Percentiles rank a stretch among this genome's conserved stretches.
Evolutionary conservation across 2,113 vertebrate species (phyloP).

Genomic region (Melospiza melodia): DNA sequence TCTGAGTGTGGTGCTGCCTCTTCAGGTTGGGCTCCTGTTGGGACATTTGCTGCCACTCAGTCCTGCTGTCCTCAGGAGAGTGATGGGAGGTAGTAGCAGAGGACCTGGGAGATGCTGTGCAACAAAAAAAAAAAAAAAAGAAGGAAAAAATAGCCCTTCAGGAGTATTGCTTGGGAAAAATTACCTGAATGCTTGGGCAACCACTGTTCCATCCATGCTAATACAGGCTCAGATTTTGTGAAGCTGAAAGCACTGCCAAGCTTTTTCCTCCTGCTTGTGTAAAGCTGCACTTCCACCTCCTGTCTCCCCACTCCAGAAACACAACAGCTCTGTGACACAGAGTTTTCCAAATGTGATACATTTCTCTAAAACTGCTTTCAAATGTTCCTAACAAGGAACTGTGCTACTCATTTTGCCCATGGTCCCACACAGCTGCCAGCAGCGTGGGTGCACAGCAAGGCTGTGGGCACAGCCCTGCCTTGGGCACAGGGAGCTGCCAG

Average conservation of each 20-base stretch:
- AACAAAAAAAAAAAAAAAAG: not conserved
- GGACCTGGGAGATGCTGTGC: not conserved
- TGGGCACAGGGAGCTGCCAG: constrained; percentile 5
- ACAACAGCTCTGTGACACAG: not conserved
- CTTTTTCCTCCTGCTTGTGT: not conserved
- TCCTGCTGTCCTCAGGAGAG: not conserved
- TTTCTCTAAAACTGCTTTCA: not conserved
- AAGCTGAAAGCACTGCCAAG: not conserved
- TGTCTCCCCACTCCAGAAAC: not conserved
- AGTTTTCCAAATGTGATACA: not conserved
- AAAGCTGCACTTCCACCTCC: not conserved
- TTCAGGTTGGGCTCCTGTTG: not conserved
- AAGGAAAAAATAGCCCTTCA: not conserved
- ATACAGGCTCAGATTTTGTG: not conserved
- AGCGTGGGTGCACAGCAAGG: not conserved
- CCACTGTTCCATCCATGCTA: not conserved
- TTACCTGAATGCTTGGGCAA: not conserved
- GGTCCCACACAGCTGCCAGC: not conserved
- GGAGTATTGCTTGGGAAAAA: not conserved
- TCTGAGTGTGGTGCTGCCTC: not conserved
- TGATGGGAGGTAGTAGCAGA: accelerated
- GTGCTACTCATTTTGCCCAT: not conserved
- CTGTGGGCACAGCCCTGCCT: not conserved
- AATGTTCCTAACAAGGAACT: constrained; percentile 10
- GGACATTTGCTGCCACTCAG: not conserved